phyloP scores from a whole-genome alignment of 2,113 vertebrate species.

The Pyxicephalus adspersus region DNA sequence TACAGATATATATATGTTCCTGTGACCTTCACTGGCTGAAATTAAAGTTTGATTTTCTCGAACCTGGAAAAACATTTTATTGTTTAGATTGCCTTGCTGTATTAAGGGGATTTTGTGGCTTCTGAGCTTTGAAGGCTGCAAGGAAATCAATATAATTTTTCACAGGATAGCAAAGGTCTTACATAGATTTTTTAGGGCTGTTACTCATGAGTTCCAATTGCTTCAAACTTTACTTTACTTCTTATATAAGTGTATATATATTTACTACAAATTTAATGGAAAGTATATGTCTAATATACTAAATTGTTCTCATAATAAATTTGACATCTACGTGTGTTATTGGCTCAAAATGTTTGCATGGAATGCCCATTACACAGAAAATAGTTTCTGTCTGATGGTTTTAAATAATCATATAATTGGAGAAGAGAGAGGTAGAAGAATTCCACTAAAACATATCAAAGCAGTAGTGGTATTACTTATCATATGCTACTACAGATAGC shows the following conservation, averaged over 20 bases:
- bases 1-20: not conserved
- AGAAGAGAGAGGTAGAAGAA: too few relatives aligned
- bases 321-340: too few relatives aligned
- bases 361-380: not conserved
- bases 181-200: not conserved
- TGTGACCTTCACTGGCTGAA: not conserved
- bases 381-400: not conserved
- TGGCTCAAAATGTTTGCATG: too few relatives aligned
- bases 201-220: not conserved
- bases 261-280: too few relatives aligned
- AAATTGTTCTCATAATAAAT: too few relatives aligned
- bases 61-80: constrained; percentile 14
- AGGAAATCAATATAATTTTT: constrained; percentile 28
- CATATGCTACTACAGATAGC: too few relatives aligned
- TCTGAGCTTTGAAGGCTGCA: constrained; percentile 9
- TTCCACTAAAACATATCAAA: too few relatives aligned
- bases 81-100: constrained; percentile 16
- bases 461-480: too few relatives aligned
- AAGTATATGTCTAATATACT: too few relatives aligned
- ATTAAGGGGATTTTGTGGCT: constrained; percentile 10
- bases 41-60: not conserved
- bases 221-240: too few relatives aligned
- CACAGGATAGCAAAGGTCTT: constrained; percentile 12
- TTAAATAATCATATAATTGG: too few relatives aligned
- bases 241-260: too few relatives aligned